Evolutionary conservation across 2,797 vertebrate species (phyloP).

Genomic region (Philypnodon macrostomus): DNA sequence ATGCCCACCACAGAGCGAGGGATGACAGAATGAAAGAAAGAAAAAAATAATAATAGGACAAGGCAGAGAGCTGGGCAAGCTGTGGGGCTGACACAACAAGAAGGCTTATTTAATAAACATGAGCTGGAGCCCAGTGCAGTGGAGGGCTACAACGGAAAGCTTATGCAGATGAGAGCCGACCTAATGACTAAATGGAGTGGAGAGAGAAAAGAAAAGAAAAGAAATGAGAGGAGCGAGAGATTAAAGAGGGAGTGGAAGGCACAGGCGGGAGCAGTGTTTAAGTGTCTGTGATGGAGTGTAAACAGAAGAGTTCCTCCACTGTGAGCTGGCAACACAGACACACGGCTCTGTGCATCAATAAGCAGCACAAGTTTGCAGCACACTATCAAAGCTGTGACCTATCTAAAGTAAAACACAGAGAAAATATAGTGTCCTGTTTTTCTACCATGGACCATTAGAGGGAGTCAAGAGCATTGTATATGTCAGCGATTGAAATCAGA

Average conservation of each 20-base stretch:
- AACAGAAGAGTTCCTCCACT: slow-evolving; percentile 63
- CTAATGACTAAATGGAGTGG: slow-evolving; percentile 76
- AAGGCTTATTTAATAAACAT: slow-evolving; percentile 79
- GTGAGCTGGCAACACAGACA: slow-evolving; percentile 40
- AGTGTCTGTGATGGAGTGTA: slow-evolving; percentile 74
- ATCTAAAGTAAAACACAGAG: background rate
- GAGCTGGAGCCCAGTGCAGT: slow-evolving; percentile 70
- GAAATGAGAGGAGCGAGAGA: slow-evolving; percentile 63
- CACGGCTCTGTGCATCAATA: slow-evolving; percentile 28
- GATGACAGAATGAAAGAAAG: slow-evolving; percentile 35
- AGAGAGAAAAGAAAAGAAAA: slow-evolving; percentile 65
- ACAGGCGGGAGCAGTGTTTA: slow-evolving; percentile 65
- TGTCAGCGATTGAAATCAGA: no score
- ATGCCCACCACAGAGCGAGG: slow-evolving; percentile 39
- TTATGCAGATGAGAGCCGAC: slow-evolving; percentile 75
- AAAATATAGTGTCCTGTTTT: slow-evolving; percentile 1
- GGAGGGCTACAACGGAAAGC: slow-evolving; percentile 64
- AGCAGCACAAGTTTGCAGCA: slow-evolving; percentile 41
- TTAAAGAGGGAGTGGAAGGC: slow-evolving; percentile 62
- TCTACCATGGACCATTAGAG: background rate
- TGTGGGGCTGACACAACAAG: slow-evolving; percentile 73
- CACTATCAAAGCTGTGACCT: slow-evolving; percentile 18
- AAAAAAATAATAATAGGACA: slow-evolving; percentile 49
- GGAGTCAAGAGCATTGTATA: slow-evolving; percentile 8
- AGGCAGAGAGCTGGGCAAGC: slow-evolving; percentile 56